Evolutionary conservation across 1,140 invertebrate species (phyloP).

Genomic region (Apolygus lucorum): DNA sequence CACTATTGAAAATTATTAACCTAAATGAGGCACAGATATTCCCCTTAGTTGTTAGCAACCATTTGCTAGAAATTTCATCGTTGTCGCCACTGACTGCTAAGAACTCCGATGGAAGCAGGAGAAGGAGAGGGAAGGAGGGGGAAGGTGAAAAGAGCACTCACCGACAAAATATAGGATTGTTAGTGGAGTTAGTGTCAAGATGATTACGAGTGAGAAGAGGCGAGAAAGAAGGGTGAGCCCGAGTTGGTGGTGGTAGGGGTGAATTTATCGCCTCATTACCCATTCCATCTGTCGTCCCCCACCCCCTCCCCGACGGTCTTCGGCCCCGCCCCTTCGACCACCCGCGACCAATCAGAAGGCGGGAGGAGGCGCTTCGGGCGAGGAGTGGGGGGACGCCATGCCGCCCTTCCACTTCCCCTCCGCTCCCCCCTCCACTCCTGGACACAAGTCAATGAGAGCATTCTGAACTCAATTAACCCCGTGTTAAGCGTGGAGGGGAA

Average conservation of each 20-base stretch:
- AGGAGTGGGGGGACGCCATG: slow-evolving; percentile 10
- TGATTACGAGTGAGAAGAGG: neutral
- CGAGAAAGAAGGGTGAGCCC: neutral
- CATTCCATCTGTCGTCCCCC: neutral
- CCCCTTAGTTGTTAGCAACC: neutral
- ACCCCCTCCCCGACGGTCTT: neutral
- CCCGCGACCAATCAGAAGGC: neutral
- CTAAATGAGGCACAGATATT: no score
- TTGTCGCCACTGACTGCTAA: neutral
- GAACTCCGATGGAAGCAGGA: neutral
- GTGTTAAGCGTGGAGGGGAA: neutral
- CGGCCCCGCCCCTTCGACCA: neutral
- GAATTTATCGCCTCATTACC: slow-evolving; percentile 16
- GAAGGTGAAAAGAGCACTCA: neutral
- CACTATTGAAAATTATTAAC: no score
- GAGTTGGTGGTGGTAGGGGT: neutral
- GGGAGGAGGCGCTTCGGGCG: neutral
- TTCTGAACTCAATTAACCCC: slow-evolving; percentile 12
- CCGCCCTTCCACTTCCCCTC: neutral
- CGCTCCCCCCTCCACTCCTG: neutral
- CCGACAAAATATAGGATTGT: slow-evolving; percentile 10
- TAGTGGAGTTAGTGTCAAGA: neutral
- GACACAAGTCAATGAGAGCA: slow-evolving; percentile 5
- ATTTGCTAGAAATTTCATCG: neutral
- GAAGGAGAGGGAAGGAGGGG: neutral